Evolutionary conservation across 2,113 vertebrate species (phyloP), one percentile per base, ranked within the genome.

Genomic region (Podocnemis expansa): DNA sequence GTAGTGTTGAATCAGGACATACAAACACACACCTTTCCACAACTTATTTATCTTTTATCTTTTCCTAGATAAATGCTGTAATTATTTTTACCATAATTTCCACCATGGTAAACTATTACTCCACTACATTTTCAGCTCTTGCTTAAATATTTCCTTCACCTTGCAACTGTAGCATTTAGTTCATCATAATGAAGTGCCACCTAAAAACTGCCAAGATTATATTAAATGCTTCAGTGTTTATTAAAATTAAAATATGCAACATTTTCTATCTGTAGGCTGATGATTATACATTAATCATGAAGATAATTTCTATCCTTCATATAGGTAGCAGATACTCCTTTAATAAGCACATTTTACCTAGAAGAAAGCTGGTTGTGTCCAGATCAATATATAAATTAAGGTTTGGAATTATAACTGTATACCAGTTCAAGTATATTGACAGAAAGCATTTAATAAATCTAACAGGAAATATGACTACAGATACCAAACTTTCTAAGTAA

Each of bases 181-280:
- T 80, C n/a, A 80, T 54, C 79, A 41, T 12, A 55, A 80, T 41
- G n/a, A 55, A 19, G n/a, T 52, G 19, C 27, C 51, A 51, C 24
- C 38, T 78, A 91, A 93, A 91, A 85, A 83, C 25, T 47, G 84
- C 81, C 78, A 80, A 67, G 75, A 87, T 94, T 52, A 82, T 78
- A 87, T 94, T 52, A 82, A 84, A 84, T 16, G 16, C 49, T 94
- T 90, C 67, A 76, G 70, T 51, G 31, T 43, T 89, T 91, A 91
- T 79, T 47, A 81, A 94, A 90, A 34, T 45, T 24, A 81, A 93
- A 41, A 60, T 75, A 5, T 8, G 70, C 92, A 96, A 93, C 17
- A 3, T 52, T 75, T 27, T 45, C 41, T 27, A 85, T 73, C 56
- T 87, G 80, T 27, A 87, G 54, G 49, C 14, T 45, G 43, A 38